A percentile compares a stretch with the other conserved stretches of the same genome.
Conservation (phyloP, 2,797 vertebrate species). For the Sebastes steindachneri region DNA sequence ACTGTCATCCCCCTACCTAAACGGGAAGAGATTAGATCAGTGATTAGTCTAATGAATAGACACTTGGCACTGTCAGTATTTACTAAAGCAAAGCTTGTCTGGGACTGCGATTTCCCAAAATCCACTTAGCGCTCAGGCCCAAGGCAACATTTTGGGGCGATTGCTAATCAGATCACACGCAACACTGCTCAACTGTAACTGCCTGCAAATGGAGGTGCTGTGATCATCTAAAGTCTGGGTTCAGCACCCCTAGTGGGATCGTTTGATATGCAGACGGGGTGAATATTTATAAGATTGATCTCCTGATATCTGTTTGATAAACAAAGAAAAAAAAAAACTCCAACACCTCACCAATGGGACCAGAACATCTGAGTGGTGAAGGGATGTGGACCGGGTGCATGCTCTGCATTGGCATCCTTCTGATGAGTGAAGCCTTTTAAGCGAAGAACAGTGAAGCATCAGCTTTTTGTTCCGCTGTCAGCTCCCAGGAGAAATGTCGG, state of each 20-base stretch:
- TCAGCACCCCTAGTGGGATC: not conserved
- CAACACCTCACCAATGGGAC: not conserved
- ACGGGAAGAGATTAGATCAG: constrained; percentile 58
- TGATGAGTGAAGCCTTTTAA: constrained; percentile 59
- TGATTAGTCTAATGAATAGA: constrained; percentile 59
- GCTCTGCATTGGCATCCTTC: constrained; percentile 7
- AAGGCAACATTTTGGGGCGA: constrained; percentile 15
- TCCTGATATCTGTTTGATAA: not conserved
- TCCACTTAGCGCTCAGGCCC: constrained; percentile 14
- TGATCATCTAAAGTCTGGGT: not conserved
- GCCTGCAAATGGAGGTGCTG: not conserved
- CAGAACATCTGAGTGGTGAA: not conserved
- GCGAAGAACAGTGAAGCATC: constrained; percentile 47
- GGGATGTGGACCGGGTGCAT: not conserved
- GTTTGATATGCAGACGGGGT: not conserved
- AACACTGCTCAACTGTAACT: constrained; percentile 21
- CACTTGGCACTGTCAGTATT: constrained; percentile 45
- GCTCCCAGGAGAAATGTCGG: constrained; percentile 58
- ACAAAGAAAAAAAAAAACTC: not conserved
- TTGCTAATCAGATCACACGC: constrained; percentile 18
- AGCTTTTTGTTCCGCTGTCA: constrained; percentile 62
- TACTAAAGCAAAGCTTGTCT: constrained; percentile 29
- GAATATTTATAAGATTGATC: not conserved
- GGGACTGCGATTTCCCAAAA: constrained; percentile 25
- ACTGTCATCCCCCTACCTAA: constrained; percentile 21